Conservation (phyloP, 2,888 invertebrate species). For the Cataglyphis altisquamis region DNA sequence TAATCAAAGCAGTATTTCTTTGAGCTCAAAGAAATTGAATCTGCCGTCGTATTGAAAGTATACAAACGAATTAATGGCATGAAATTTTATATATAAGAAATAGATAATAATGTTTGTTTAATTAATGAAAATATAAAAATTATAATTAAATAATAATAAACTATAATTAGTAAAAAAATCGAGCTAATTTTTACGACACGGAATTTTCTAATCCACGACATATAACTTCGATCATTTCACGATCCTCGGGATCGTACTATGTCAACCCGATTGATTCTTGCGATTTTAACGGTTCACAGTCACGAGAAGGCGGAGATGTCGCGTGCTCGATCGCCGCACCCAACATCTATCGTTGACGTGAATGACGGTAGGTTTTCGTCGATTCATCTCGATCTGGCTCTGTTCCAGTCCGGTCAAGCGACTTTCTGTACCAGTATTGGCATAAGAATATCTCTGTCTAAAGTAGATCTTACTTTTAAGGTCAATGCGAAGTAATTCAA, state of each 20-base stretch:
- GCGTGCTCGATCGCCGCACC: constrained; percentile 66
- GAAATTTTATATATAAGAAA: background rate
- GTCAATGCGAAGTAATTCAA: constrained; percentile 36
- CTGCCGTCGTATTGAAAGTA: background rate
- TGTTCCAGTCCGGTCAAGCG: constrained; percentile 60
- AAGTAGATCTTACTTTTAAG: constrained; percentile 25
- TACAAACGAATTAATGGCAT: background rate
- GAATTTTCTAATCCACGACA: constrained; percentile 16
- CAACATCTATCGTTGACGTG: constrained; percentile 59
- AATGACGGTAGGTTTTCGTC: constrained; percentile 66
- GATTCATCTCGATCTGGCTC: constrained; percentile 67
- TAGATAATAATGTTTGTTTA: background rate
- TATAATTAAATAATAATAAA: background rate
- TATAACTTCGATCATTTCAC: constrained; percentile 48
- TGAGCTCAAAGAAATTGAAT: background rate
- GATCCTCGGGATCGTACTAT: constrained; percentile 51
- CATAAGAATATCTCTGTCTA: constrained; percentile 64
- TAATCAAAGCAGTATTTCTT: constrained; percentile 27
- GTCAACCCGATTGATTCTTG: constrained; percentile 67
- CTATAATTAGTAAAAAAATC: background rate
- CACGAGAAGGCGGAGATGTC: constrained; percentile 70
- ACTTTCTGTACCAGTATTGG: constrained; percentile 62
- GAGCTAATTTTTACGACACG: background rate
- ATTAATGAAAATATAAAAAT: background rate
- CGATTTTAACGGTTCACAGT: constrained; percentile 72